Base-by-base conservation (phyloP, 2,113 vertebrate species). In the Salvator merianae region DNA sequence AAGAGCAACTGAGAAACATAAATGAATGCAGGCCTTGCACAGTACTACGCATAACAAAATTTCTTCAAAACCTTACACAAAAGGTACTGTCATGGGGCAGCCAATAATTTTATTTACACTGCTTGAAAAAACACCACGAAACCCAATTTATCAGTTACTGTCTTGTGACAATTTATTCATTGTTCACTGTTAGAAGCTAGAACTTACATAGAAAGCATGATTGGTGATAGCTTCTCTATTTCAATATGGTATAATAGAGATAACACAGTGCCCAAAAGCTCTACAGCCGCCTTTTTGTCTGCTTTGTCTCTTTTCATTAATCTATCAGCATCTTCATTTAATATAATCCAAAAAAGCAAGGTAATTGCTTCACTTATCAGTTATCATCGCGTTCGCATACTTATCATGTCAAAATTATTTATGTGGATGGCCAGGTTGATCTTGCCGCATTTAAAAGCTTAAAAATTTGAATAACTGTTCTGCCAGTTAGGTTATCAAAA, bases 401-500 rank as follows among this genome's bases (percentile, higher is more conserved):
- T 96, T 97, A 96, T 95, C 96, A 87, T 95, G 96, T 97, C 96
- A 97, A 97, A 97, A 97, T 97, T 97, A 96, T 97, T 97, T 97
- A 97, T 97, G 95, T 97, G 96, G 96, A 96, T 95, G 93, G 95
- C 95, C 94, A 96, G 94, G 95, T 96, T 97, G 95, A 97, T 97
- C 95, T 94, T 93, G 90, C 95, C 84, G 90, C 95, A 95, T 96
- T 96, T 96, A 94, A 93, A 94, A 94, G 95, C 95, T 95, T 94
- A 95, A 96, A 84, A 96, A 97, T 97, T 95, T 96, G 93, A 97
- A 96, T 96, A 96, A 96, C 95, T 95, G 92, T 95, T 96, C 95
- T 96, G 96, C 94, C 95, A 95, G 95, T 96, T 95, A 96, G 93
- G 94, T 96, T 96, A 96, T 95, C 95, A 93, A 96, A 96, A 96